Percentiles rank a stretch among this genome's conserved stretches.
These are phyloP conservation scores for Oreamnos americanus DNA, from an alignment of 2,113 vertebrate genomes.

Conservation along the genomic window DNA sequence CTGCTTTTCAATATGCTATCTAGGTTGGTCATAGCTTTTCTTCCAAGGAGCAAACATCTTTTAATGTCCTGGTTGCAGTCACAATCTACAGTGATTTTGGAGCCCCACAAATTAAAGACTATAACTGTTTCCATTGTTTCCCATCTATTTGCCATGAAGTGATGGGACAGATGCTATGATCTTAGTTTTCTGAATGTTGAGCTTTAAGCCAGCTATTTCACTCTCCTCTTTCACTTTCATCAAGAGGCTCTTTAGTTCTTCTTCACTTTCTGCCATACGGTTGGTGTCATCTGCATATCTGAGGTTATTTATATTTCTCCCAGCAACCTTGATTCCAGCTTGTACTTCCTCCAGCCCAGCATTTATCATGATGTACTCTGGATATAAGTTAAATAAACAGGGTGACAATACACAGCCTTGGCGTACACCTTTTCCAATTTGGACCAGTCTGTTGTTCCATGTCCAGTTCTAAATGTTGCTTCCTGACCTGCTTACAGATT, in stretches of 20 bases:
- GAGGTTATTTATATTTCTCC: neutral
- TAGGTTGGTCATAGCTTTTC: neutral
- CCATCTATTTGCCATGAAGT: neutral
- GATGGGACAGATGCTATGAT: neutral
- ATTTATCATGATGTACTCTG: neutral
- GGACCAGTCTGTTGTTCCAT: neutral
- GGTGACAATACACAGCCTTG: neutral
- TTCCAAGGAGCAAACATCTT: neutral
- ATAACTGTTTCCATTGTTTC: neutral
- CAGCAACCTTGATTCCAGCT: neutral
- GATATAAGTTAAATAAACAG: neutral
- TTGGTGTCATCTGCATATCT: neutral
- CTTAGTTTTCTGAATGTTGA: neutral
- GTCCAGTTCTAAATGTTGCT: neutral
- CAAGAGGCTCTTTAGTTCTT: neutral
- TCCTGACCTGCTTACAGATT: neutral
- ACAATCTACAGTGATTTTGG: neutral
- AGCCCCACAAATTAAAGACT: neutral
- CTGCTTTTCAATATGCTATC: neutral
- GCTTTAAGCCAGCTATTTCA: neutral
- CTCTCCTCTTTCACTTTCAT: neutral
- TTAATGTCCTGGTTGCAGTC: neutral
- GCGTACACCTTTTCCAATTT: neutral
- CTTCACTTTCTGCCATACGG: neutral
- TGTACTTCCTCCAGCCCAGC: neutral